Conservation (phyloP, 2,797 vertebrate genomes). For the Sebastes kiyomatsui region DNA sequence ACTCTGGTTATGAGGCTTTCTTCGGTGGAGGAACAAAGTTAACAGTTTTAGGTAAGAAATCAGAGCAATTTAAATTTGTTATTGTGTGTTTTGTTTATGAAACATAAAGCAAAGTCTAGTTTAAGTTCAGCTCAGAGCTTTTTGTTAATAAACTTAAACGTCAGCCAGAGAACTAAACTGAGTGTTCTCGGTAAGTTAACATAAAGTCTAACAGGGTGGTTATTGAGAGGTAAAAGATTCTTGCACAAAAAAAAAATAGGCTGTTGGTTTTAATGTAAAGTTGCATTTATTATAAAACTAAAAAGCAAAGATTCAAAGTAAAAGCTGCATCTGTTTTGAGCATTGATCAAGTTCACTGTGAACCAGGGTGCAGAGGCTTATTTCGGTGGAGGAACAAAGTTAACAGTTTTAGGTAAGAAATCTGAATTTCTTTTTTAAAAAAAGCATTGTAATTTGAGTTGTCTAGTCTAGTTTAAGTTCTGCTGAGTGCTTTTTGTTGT, state of each 20-base stretch:
- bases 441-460: no score
- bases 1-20: no score
- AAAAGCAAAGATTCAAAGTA: neutral
- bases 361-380: neutral
- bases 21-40: no score
- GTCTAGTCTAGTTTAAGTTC: neutral
- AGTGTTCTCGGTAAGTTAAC: neutral
- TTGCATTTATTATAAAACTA: neutral
- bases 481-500: neutral
- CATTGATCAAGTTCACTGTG: neutral
- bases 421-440: neutral
- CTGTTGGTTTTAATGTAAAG: no score
- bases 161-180: neutral
- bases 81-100: neutral
- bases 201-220: neutral
- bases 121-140: neutral
- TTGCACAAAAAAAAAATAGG: neutral
- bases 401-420: conserved; percentile 46
- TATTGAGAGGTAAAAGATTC: neutral
- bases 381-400: neutral
- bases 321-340: neutral
- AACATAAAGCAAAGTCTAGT: neutral
- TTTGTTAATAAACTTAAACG: neutral
- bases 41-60: no score
- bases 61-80: no score